Conservation (phyloP, 1,140 invertebrate species). For the Dinoponera quadriceps region DNA sequence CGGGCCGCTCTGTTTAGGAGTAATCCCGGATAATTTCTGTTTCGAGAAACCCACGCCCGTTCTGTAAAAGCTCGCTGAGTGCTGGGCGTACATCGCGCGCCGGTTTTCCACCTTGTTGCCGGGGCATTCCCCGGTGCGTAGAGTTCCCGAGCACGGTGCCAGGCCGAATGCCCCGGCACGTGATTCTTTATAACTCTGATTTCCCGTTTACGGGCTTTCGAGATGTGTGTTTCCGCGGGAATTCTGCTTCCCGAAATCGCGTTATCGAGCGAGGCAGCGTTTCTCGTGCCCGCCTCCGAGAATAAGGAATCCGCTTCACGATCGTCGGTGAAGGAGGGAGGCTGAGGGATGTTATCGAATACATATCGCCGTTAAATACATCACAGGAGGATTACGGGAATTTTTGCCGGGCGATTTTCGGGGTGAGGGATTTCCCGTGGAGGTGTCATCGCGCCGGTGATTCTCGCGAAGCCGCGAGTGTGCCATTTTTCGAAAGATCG, state of each 20-base stretch:
- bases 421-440: no score
- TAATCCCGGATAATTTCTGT: conserved; percentile 61
- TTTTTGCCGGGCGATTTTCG: no score
- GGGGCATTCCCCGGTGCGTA: conserved; percentile 3
- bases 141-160: conserved; percentile 5
- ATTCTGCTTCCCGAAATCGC: conserved; percentile 10
- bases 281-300: not conserved
- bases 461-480: no score
- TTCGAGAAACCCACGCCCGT: conserved; percentile 42
- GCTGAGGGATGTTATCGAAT: not conserved
- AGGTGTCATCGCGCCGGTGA: no score
- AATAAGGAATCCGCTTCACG: not conserved
- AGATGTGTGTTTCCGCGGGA: conserved; percentile 1
- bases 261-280: not conserved
- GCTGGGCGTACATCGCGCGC: conserved; percentile 55
- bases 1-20: conserved; percentile 17
- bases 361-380: not conserved
- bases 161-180: conserved; percentile 7
- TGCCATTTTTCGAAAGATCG: no score
- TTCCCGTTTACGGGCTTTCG: conserved; percentile 31
- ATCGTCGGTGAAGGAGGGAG: not conserved
- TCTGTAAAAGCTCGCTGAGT: conserved; percentile 61
- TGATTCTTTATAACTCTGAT: conserved; percentile 46
- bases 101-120: conserved; percentile 14
- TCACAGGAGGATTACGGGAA: not conserved